Percentiles rank a stretch among this genome's conserved stretches.
Evolutionary conservation across 2,113 vertebrate species (phyloP).

Genomic region (Podarcis muralis): DNA sequence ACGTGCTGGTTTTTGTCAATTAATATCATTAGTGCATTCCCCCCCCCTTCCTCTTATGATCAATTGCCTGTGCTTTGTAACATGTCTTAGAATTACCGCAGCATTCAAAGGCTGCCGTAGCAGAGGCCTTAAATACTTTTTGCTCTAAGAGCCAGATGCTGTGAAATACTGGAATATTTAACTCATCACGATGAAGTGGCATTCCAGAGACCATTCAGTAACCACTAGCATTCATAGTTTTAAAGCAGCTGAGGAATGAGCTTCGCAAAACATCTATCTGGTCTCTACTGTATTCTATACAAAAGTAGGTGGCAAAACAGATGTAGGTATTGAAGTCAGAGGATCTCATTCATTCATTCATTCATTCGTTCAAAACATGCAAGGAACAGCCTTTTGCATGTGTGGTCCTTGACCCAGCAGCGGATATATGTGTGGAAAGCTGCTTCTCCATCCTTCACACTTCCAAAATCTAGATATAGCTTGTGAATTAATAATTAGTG

Average conservation of each 20-base stretch:
- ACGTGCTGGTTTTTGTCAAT: conserved; percentile 76
- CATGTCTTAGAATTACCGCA: conserved; percentile 47
- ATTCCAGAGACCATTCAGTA: conserved; percentile 8
- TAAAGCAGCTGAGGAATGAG: conserved; percentile 40
- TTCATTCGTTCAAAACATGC: no score
- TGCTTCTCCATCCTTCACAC: no score
- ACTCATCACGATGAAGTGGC: conserved; percentile 8
- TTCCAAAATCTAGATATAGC: no score
- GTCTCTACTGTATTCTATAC: neutral
- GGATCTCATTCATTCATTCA: no score
- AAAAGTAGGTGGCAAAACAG: neutral
- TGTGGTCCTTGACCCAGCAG: no score
- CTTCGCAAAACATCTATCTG: neutral
- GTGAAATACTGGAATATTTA: conserved; percentile 24
- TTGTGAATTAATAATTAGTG: no score
- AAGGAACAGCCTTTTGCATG: no score
- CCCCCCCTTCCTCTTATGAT: conserved; percentile 59
- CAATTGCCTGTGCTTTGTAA: conserved; percentile 53
- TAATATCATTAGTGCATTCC: conserved; percentile 74
- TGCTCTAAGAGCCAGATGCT: neutral
- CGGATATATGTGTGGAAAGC: no score
- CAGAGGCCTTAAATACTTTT: conserved; percentile 16
- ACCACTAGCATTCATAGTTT: conserved; percentile 41
- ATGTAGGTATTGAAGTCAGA: neutral
- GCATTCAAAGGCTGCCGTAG: conserved; percentile 28